phyloP scores from a whole-genome alignment of 1,140 invertebrate species.

The Thereuonema tuberculata region DNA sequence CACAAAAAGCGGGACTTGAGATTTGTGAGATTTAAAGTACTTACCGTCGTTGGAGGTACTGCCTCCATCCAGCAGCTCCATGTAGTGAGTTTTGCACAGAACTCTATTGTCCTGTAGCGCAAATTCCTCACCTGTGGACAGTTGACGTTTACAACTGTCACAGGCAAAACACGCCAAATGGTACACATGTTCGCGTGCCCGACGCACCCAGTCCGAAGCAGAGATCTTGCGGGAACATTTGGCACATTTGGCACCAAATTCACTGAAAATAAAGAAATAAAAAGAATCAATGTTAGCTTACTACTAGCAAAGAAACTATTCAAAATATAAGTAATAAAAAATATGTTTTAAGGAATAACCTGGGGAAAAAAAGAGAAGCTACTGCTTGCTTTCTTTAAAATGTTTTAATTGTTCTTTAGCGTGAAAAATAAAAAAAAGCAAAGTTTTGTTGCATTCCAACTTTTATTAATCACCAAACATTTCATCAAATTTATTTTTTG shows the following conservation, averaged over 20 bases:
- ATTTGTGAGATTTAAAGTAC: too few species aligned
- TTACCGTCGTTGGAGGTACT: conserved; percentile 36
- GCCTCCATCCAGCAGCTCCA: conserved; percentile 82
- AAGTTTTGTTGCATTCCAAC: too few species aligned
- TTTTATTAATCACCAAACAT: too few species aligned
- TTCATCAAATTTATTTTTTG: too few species aligned
- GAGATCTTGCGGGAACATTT: conserved; percentile 86
- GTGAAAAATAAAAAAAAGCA: too few species aligned
- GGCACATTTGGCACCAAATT: conserved; percentile 89
- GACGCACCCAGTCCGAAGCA: conserved; percentile 90
- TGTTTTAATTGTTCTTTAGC: too few species aligned
- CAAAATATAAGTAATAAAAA: too few species aligned
- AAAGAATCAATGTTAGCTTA: background rate
- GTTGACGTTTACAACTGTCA: conserved; percentile 88
- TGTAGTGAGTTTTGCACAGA: conserved; percentile 89
- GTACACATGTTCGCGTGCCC: conserved; percentile 85
- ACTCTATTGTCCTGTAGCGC: conserved; percentile 82
- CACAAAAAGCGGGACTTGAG: too few species aligned
- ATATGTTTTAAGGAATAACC: too few species aligned
- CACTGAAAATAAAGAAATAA: conserved; percentile 44
- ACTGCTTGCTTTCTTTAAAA: too few species aligned
- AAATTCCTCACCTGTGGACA: conserved; percentile 96
- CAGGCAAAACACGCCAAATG: conserved; percentile 98
- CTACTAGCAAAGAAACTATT: too few species aligned
- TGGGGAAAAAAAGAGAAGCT: too few species aligned